Evolutionary conservation across 2,113 vertebrate genomes (phyloP).

Genomic region (Thomomys bottae): DNA sequence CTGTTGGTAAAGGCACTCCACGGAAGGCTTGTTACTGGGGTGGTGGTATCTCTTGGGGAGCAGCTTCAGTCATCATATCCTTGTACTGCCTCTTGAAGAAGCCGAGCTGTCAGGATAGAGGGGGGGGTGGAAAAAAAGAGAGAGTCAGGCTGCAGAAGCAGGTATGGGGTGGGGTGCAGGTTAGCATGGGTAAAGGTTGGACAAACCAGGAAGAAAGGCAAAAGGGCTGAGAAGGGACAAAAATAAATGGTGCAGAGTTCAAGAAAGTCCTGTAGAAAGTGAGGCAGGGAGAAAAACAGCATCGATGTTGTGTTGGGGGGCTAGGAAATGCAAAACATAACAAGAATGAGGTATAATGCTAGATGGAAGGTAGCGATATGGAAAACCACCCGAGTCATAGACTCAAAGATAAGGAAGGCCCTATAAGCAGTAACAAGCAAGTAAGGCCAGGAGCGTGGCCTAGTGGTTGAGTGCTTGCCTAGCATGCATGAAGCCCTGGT

Average conservation of each 20-base stretch:
- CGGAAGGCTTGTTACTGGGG: constrained; percentile 31
- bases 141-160: not conserved
- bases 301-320: not conserved
- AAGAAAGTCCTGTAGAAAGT: not conserved
- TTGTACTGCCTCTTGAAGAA: constrained; percentile 93
- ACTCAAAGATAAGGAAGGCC: too few relatives aligned
- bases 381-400: too few relatives aligned
- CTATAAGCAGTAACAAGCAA: too few relatives aligned
- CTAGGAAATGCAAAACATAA: not conserved
- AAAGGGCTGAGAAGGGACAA: not conserved
- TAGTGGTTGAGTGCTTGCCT: too few relatives aligned
- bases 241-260: fast-evolving
- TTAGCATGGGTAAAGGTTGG: fast-evolving
- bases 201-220: not conserved
- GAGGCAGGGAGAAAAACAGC: not conserved
- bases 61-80: constrained; percentile 82
- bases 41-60: not conserved
- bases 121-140: not conserved
- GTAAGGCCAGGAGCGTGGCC: too few relatives aligned
- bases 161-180: not conserved
- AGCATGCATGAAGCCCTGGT: too few relatives aligned
- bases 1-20: not conserved
- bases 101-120: constrained; percentile 85
- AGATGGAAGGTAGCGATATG: too few relatives aligned
- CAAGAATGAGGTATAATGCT: not conserved